Evolutionary conservation across 2,113 vertebrate genomes (phyloP), one percentile per base, ranked within the genome.

Genomic region (Perca flavescens): DNA sequence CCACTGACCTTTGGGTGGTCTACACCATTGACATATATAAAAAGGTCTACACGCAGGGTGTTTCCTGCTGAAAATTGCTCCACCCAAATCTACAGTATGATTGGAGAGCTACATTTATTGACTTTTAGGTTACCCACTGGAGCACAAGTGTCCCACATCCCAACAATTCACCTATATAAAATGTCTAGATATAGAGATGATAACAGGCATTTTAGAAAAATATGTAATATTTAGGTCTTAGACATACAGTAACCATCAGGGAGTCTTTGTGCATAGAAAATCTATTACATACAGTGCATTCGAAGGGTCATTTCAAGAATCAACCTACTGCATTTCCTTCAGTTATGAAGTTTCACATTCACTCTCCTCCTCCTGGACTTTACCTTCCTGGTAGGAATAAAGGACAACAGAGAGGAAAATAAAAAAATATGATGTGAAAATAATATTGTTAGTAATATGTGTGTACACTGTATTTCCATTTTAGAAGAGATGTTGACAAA

Each of bases 251-350:
- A 60, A 62, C 70, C 2, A 66, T 43, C 1, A 57, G 12, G 28
- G 31, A 47, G 34, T 47, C 40, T 64, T 77, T 69, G 22, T 77
- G 47, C 52, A 53, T 19, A 3, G 31, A 25, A 40, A 25, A 50
- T 74, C 13, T 56, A 34, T 15, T 53, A 40, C 15, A 40, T 6
- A 63, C 4, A 49, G 6, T 43, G 61, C 49, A 53, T 80, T 80
- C 0, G 56, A 76, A 5, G 9, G 10, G 40, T 66, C 69, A 11
- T 43, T 43, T 43, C 36, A 76, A 63, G 40, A 63, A 66, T 9
- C 1, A 1, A n/a, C 40, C 58, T 47, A 68, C 57, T 85, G 17
- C 5, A n/a, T 56, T 5, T 90, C 25, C 21, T 82, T 79, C 15
- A 21, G 4, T 61, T 12, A 11, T 62, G 64, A 76, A 13, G 56